A percentile compares a stretch with the other conserved stretches of the same genome.
phyloP scores from a whole-genome alignment of 2,113 vertebrate genomes.

The Gymnogyps californianus region DNA sequence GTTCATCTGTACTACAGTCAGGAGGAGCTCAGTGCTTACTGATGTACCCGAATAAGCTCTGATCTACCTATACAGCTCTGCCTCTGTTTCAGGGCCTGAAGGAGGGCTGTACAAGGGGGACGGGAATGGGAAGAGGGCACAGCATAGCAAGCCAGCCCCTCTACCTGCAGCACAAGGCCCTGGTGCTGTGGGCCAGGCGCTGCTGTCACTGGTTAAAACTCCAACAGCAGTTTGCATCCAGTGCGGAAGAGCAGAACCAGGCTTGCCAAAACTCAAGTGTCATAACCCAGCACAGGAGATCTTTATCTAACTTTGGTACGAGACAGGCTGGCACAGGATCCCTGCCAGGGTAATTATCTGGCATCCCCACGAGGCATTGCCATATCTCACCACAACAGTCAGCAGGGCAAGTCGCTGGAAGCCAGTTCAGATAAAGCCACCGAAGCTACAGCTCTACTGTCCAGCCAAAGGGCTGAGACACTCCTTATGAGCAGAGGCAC shows the following conservation, averaged over 20 bases:
- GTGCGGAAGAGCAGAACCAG: background rate
- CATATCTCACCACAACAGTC: background rate
- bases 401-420: background rate
- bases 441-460: background rate
- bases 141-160: background rate
- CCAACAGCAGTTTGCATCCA: background rate
- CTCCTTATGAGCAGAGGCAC: background rate
- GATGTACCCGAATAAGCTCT: background rate
- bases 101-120: background rate
- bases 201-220: too few species aligned
- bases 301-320: background rate
- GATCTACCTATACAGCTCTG: background rate
- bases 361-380: rapidly evolving
- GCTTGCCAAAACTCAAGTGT: background rate
- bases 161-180: background rate
- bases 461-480: background rate
- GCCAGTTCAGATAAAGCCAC: background rate
- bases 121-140: background rate
- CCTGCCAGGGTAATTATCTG: background rate
- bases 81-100: background rate
- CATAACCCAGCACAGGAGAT: background rate
- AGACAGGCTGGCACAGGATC: background rate
- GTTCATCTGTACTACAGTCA: too few species aligned
- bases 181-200: background rate
- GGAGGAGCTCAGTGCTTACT: background rate